phyloP scores from a whole-genome alignment of 2,797 vertebrate species.

The Vultur gryphus region DNA sequence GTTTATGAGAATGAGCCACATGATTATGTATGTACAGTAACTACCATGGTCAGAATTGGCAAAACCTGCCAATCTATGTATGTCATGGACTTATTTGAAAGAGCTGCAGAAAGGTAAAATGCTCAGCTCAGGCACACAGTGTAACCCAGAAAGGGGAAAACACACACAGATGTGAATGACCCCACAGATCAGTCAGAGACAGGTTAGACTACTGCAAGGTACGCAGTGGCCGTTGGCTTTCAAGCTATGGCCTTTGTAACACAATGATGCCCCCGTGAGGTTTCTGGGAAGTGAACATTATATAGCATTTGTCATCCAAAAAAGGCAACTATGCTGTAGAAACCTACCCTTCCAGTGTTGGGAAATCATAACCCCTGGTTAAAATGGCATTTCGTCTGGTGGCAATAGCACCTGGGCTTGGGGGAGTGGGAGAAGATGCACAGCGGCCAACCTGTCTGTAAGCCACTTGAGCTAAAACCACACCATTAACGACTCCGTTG shows the following conservation, averaged over 20 bases:
- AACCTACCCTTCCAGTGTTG: background rate
- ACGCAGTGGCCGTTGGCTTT: background rate
- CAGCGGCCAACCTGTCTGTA: background rate
- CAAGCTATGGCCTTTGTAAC: background rate
- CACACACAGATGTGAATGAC: background rate
- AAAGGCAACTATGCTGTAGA: background rate
- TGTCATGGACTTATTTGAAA: background rate
- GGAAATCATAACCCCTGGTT: background rate
- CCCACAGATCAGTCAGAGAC: too few relatives aligned
- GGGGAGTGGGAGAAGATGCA: background rate
- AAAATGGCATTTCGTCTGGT: background rate
- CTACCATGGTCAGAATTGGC: background rate
- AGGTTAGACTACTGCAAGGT: background rate
- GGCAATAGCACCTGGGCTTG: background rate
- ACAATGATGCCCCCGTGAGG: background rate
- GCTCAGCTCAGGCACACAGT: background rate
- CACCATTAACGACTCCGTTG: background rate
- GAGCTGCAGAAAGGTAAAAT: background rate
- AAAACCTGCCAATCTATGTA: background rate
- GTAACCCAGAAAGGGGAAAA: background rate
- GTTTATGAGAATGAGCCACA: background rate
- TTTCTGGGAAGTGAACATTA: background rate
- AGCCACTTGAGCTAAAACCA: background rate
- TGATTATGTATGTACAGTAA: background rate
- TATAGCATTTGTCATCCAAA: background rate